A percentile compares a stretch with the other conserved stretches of the same genome.
phyloP scores from a whole-genome alignment of 1,140 invertebrate genomes.

The Laupala kohalensis region DNA sequence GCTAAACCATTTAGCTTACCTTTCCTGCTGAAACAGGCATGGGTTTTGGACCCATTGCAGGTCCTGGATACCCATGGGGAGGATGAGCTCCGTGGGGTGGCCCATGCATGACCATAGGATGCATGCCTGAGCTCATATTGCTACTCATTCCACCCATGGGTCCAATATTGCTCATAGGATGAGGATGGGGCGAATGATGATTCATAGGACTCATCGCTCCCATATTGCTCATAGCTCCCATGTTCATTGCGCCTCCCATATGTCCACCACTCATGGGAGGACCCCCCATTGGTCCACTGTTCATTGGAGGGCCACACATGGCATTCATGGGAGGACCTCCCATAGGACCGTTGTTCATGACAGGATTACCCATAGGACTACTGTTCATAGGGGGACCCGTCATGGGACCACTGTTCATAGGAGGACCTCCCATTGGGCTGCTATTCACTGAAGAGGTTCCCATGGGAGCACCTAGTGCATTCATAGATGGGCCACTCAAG shows the following conservation, averaged over 20 bases:
- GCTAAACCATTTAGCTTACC: constrained; percentile 31
- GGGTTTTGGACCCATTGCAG: constrained; percentile 35
- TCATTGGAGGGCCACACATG: constrained; percentile 22
- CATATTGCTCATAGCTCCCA: constrained; percentile 14
- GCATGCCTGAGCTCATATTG: constrained; percentile 29
- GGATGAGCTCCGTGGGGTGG: constrained; percentile 24
- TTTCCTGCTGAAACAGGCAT: constrained; percentile 83
- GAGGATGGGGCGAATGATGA: constrained; percentile 14
- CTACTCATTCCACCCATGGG: constrained; percentile 18
- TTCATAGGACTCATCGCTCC: constrained; percentile 17
- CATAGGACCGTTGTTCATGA: constrained; percentile 21
- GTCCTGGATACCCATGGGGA: constrained; percentile 21
- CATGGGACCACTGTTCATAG: constrained; percentile 14
- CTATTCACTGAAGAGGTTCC: constrained; percentile 29
- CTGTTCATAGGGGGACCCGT: constrained; percentile 8
- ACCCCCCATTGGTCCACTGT: constrained; percentile 21
- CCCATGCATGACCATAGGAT: constrained; percentile 32
- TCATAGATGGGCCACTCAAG: constrained; percentile 35
- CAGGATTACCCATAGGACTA: constrained; percentile 21
- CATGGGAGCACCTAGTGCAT: constrained; percentile 18
- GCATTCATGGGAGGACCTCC: constrained; percentile 25
- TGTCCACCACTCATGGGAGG: constrained; percentile 30
- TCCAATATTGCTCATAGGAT: constrained; percentile 18
- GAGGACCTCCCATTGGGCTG: constrained; percentile 42
- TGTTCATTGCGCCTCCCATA: constrained; percentile 21